Evolutionary conservation across 2,888 invertebrate genomes (phyloP), one percentile per base, ranked within the genome.

Genomic region (Coenonympha glycerion): DNA sequence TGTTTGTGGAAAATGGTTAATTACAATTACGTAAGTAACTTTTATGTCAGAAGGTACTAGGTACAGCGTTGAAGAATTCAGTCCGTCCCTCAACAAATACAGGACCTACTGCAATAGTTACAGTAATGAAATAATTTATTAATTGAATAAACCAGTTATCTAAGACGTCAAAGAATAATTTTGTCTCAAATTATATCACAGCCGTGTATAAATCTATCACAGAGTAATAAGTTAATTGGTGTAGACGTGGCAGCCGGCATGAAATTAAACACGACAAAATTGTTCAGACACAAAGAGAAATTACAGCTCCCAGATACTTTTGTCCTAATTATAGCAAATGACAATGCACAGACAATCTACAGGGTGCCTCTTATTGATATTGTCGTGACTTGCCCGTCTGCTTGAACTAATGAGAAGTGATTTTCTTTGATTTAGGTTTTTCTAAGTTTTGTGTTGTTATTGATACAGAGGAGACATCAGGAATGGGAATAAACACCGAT

Each of bases 231-330:
- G 47, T 47, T 76, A 79, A 79, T 76, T 78, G 69, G 62, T 59
- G 55, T 63, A 68, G 73, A 74, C 68, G 65, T 59, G 66, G 64
- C 64, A 69, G 68, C 58, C 67, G 63, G 65, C 69, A 66, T 67
- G 73, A 78, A 77, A 80, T 79, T 76, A 74, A 79, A 79, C 76
- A 70, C 69, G 75, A 80, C 77, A 74, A 74, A 78, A 77, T 70
- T 77, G 71, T 69, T 69, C 64, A 66, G 73, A 73, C 73, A 74
- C 73, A 73, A 76, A 76, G 71, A 71, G 72, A 75, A 75, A 76
- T 73, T 69, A 68, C 67, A 62, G 64, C 64, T 64, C 47, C 59
- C 62, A 66, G 68, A 74, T 73, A 70, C 68, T 74, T 64, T 69
- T 63, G 44, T 22, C 71, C 70, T 76, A 76, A 83, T 82, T 81